Evolutionary conservation across 2,888 invertebrate genomes (phyloP).

Genomic region (Ischnura elegans): DNA sequence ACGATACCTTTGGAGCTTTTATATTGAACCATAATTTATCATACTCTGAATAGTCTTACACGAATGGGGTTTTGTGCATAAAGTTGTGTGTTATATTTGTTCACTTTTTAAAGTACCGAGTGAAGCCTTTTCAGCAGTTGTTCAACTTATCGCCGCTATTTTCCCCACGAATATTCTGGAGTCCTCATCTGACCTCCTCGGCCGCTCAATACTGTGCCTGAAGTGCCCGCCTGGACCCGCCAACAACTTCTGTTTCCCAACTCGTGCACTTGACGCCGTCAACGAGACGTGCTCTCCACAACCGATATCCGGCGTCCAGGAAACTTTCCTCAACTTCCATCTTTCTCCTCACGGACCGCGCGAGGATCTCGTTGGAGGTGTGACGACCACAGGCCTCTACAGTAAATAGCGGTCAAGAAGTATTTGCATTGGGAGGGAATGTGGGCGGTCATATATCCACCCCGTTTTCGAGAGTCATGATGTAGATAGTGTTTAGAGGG

Average conservation of each 20-base stretch:
- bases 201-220: not conserved
- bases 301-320: not conserved
- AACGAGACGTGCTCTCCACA: not conserved
- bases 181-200: not conserved
- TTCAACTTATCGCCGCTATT: too few relatives aligned
- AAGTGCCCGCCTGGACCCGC: not conserved
- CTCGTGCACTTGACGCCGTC: not conserved
- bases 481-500: not conserved
- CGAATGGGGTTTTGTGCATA: too few relatives aligned
- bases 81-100: too few relatives aligned
- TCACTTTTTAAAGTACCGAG: too few relatives aligned
- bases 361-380: not conserved
- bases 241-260: not conserved
- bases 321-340: not conserved
- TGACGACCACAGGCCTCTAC: not conserved
- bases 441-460: not conserved
- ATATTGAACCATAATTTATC: too few relatives aligned
- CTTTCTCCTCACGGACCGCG: not conserved
- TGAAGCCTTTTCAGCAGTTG: too few relatives aligned
- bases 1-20: too few relatives aligned
- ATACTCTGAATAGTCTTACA: too few relatives aligned
- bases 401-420: conserved; percentile 11
- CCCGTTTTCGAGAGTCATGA: not conserved
- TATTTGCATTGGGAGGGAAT: not conserved
- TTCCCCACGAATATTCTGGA: too few relatives aligned